Base-by-base conservation (phyloP, 2,888 invertebrate species). In the Subacronicta megacephala region DNA sequence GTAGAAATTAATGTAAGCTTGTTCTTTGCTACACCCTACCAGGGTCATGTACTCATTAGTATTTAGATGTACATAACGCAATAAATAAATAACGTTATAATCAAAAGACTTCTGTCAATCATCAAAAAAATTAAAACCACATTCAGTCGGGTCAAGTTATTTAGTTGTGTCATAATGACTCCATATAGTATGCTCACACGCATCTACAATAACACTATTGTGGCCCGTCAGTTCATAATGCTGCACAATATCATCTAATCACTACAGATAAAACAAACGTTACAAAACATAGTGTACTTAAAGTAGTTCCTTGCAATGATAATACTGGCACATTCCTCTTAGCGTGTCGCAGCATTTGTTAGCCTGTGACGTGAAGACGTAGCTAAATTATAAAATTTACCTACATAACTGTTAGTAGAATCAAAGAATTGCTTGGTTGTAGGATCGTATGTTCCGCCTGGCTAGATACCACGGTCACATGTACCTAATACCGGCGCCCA, bases 141-240 rank as follows among this genome's bases (percentile, higher is more conserved):
- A n/a, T 18, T n/a, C 18, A 26, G 15, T 20, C 9, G 7, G 13
- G 18, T 16, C 23, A 43, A 35, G 23, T 35, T 16, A 47, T 44
- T 44, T 15, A 13, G 20, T 20, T 20, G 13, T 36, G 15, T 36
- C 13, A 37, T 33, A 26, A 37, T 7, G 45, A 17, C 17, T 16
- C n/a, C 18, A 15, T 51, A 29, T 16, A 31, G 13, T 13, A 46
- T 18, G 31, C 26, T 29, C 65, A 31, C 65, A 41, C 29, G 57
- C 46, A 29, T 40, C 31, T 36, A 44, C 26, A 41, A 41, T 26
- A 57, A 49, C 36, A 58, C 16, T 35, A 47, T 44, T 42, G 45
- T 50, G 15, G 15, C 15, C 13, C 13, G 42, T 7, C 31, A 5
- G 4, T 7, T 36, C 16, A 5, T 33, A n/a, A 20, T 29, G 31